A percentile compares a stretch with the other conserved stretches of the same genome.
Conservation (phyloP, 2,797 vertebrate species). For the Peromyscus nudipes region DNA sequence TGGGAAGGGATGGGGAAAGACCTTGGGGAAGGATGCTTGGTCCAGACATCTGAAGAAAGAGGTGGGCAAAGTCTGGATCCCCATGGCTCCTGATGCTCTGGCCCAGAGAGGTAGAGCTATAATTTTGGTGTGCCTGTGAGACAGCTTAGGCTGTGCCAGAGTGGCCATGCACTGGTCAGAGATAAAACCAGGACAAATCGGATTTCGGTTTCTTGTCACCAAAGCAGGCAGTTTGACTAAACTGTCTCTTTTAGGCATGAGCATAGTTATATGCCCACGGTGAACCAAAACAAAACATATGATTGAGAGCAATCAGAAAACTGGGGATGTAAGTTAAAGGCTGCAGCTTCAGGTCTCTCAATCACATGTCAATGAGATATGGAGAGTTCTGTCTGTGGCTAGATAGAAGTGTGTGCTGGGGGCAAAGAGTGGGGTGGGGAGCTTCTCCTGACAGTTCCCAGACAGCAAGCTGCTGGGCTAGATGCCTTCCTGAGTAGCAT, state of each 20-base stretch:
- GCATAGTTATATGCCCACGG: background rate
- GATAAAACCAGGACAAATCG: background rate
- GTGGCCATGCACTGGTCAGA: background rate
- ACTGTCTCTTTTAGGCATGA: background rate
- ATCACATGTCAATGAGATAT: rapidly evolving
- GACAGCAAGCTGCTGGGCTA: background rate
- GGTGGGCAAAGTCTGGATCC: no score
- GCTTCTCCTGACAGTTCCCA: background rate
- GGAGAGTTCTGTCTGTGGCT: background rate
- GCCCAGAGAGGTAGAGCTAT: background rate
- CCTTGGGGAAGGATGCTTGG: background rate
- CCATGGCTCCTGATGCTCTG: background rate
- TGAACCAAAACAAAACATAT: background rate
- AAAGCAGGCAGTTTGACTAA: background rate
- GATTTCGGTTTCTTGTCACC: background rate
- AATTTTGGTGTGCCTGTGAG: background rate
- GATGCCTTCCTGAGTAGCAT: rapidly evolving
- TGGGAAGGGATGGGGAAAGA: no score
- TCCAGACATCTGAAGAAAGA: rapidly evolving
- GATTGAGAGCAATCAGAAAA: no score
- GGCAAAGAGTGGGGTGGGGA: background rate
- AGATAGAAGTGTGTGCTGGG: background rate
- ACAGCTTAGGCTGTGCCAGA: background rate
- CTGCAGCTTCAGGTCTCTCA: no score
- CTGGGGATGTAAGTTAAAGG: no score